These are phyloP conservation scores for Eupeodes corollae DNA, from an alignment of 1,140 invertebrate genomes.

Conservation along the genomic window DNA sequence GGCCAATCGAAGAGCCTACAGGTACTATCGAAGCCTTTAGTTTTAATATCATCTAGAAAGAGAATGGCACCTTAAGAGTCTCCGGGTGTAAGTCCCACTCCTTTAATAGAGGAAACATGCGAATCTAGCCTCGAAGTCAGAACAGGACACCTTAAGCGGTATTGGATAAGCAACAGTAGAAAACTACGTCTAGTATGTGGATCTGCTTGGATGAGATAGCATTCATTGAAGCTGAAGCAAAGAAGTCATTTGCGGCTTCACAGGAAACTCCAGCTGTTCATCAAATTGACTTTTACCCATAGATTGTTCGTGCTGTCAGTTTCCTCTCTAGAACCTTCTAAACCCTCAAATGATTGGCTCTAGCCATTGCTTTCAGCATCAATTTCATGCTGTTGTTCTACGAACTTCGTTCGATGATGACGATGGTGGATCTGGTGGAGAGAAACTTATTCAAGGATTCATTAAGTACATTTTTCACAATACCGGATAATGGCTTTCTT, in stretches of 20 bases:
- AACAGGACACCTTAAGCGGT: slow-evolving; percentile 44
- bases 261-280: slow-evolving; percentile 60
- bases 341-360: slow-evolving; percentile 91
- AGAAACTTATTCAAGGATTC: slow-evolving; percentile 41
- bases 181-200: slow-evolving; percentile 49
- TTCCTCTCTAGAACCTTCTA: slow-evolving; percentile 98
- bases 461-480: slow-evolving; percentile 71
- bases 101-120: slow-evolving; percentile 51
- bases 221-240: slow-evolving; percentile 69
- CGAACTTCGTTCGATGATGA: slow-evolving; percentile 67
- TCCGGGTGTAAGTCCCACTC: slow-evolving; percentile 46
- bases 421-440: slow-evolving; percentile 47
- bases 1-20: slow-evolving; percentile 46
- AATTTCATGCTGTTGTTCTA: slow-evolving; percentile 98
- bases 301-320: slow-evolving; percentile 73
- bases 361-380: slow-evolving; percentile 93
- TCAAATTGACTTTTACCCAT: slow-evolving; percentile 71
- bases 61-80: slow-evolving; percentile 65
- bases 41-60: slow-evolving; percentile 68
- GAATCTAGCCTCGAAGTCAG: slow-evolving; percentile 47
- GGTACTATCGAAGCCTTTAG: slow-evolving; percentile 56
- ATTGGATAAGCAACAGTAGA: slow-evolving; percentile 34
- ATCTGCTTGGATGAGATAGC: slow-evolving; percentile 74
- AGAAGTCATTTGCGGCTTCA: slow-evolving; percentile 39
- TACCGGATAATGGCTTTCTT: slow-evolving; percentile 95